Conservation (phyloP, 2,797 vertebrate genomes). For the Lacerta agilis region DNA sequence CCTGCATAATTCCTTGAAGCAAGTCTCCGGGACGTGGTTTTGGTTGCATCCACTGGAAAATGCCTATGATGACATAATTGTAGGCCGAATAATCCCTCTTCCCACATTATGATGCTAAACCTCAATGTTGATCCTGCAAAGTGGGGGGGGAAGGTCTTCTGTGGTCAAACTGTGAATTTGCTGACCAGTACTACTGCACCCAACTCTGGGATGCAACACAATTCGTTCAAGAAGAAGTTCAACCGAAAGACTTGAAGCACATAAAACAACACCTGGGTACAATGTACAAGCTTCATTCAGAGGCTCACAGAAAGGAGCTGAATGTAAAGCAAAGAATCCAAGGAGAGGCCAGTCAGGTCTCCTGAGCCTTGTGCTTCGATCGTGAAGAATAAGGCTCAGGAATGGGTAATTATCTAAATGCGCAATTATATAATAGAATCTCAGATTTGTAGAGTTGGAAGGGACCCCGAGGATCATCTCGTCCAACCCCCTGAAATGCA, state of each 20-base stretch:
- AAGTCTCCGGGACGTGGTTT: neutral
- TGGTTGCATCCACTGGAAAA: neutral
- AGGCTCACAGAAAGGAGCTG: neutral
- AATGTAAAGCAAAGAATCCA: neutral
- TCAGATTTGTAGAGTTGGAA: too few relatives aligned
- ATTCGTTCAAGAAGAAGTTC: neutral
- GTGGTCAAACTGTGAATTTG: neutral
- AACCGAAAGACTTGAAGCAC: neutral
- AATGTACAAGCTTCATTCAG: too few relatives aligned
- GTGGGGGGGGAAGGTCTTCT: neutral
- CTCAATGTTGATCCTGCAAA: neutral
- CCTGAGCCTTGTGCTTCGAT: neutral
- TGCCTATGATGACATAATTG: neutral
- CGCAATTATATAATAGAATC: conserved; percentile 53
- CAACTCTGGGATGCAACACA: neutral
- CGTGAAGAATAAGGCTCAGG: neutral
- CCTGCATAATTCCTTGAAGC: neutral
- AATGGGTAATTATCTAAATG: conserved; percentile 44
- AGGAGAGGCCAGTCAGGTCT: neutral
- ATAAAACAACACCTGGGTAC: neutral
- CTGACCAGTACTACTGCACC: neutral
- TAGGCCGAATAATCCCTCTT: too few relatives aligned
- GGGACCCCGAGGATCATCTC: too few relatives aligned
- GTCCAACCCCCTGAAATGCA: too few relatives aligned
- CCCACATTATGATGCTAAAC: neutral